phyloP scores from a whole-genome alignment of 2,888 invertebrate genomes.

The Onchidella celtica region DNA sequence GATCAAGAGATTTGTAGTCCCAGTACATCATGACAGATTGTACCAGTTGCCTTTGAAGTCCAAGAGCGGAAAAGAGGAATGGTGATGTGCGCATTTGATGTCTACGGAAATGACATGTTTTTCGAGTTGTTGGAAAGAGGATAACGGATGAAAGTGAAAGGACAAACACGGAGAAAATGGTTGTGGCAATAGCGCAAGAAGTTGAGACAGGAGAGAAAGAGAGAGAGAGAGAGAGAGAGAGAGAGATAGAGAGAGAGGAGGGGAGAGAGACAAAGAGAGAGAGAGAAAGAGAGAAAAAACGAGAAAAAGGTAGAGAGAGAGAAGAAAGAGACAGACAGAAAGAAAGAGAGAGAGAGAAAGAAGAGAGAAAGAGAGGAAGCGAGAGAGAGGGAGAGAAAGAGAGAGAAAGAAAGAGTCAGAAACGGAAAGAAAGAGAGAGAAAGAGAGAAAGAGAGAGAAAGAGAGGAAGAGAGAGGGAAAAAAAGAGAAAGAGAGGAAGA shows the following conservation, averaged over 20 bases:
- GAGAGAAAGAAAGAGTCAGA: not conserved
- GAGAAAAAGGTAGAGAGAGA: not conserved
- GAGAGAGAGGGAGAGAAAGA: not conserved
- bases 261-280: not conserved
- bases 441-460: not conserved
- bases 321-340: not conserved
- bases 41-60: too few relatives aligned
- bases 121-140: too few relatives aligned
- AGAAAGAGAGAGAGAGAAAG: conserved; percentile 6
- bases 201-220: not conserved
- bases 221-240: not conserved
- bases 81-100: too few relatives aligned
- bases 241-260: not conserved
- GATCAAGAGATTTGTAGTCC: too few relatives aligned
- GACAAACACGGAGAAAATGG: not conserved
- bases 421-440: not conserved
- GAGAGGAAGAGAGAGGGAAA: not conserved
- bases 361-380: conserved; percentile 10
- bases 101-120: too few relatives aligned
- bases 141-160: too few relatives aligned
- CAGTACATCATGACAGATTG: too few relatives aligned
- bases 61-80: too few relatives aligned
- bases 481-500: not conserved
- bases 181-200: not conserved
- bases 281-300: not conserved